phyloP scores from a whole-genome alignment of 2,888 invertebrate species.

The Megamerina dolium region DNA sequence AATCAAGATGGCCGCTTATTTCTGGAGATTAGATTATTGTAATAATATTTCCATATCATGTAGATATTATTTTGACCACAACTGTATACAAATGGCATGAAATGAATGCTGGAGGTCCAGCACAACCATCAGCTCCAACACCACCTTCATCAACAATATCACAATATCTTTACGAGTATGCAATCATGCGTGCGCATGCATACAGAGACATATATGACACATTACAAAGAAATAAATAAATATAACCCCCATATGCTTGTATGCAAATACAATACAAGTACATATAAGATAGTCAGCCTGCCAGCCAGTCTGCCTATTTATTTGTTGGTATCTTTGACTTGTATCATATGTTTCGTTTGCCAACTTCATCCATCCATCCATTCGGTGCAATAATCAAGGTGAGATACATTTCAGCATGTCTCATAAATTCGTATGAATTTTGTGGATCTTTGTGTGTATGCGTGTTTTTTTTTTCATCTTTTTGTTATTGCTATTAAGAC shows the following conservation, averaged over 20 bases:
- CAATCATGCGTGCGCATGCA: too few species aligned
- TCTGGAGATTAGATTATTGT: too few species aligned
- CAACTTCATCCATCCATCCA: conserved; percentile 7
- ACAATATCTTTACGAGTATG: too few species aligned
- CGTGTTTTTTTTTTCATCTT: not conserved
- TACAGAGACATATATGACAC: too few species aligned
- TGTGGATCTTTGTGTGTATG: not conserved
- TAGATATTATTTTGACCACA: too few species aligned
- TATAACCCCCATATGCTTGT: not conserved
- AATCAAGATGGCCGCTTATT: too few species aligned
- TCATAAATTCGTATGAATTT: conserved; percentile 36
- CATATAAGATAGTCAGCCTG: not conserved
- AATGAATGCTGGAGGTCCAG: too few species aligned
- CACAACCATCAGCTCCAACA: too few species aligned
- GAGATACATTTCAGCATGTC: conserved; percentile 47
- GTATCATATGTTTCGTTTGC: not conserved
- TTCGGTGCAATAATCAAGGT: conserved; percentile 35
- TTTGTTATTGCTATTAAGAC: not conserved
- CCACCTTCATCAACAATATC: too few species aligned
- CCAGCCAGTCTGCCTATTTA: not conserved
- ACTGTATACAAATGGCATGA: too few species aligned
- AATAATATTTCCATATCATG: too few species aligned
- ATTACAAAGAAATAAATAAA: too few species aligned
- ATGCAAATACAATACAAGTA: not conserved
- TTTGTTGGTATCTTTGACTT: not conserved